phyloP scores from a whole-genome alignment of 2,797 vertebrate genomes.

The Mormyrops attenuatus region DNA sequence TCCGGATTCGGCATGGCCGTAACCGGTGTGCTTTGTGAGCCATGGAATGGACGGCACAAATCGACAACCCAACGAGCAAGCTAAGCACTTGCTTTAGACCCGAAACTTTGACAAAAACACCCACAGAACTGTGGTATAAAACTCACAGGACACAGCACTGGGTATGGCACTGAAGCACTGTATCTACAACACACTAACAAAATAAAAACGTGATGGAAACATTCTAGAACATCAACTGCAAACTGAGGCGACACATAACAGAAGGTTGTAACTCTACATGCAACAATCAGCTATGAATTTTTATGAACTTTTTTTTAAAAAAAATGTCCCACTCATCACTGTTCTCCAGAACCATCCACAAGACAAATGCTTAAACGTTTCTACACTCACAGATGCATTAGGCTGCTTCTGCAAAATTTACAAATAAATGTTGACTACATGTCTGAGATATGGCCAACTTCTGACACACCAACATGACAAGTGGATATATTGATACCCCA shows the following conservation, averaged over 20 bases:
- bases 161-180: constrained; percentile 16
- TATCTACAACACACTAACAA: neutral
- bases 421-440: constrained; percentile 26
- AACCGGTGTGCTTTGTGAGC: neutral
- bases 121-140: neutral
- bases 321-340: neutral
- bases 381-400: constrained; percentile 25
- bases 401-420: constrained; percentile 35
- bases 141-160: constrained; percentile 17
- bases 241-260: neutral
- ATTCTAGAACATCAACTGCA: neutral
- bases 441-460: constrained; percentile 18
- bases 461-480: constrained; percentile 28
- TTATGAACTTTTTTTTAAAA: neutral
- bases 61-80: neutral
- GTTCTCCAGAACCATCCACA: neutral
- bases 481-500: constrained; percentile 23
- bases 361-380: neutral
- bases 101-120: neutral
- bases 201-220: neutral
- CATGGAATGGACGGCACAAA: constrained; percentile 1
- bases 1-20: neutral
- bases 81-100: neutral
- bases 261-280: neutral
- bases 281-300: neutral